Conservation (phyloP, 2,113 vertebrate species). For the Eptatretus burgeri region DNA sequence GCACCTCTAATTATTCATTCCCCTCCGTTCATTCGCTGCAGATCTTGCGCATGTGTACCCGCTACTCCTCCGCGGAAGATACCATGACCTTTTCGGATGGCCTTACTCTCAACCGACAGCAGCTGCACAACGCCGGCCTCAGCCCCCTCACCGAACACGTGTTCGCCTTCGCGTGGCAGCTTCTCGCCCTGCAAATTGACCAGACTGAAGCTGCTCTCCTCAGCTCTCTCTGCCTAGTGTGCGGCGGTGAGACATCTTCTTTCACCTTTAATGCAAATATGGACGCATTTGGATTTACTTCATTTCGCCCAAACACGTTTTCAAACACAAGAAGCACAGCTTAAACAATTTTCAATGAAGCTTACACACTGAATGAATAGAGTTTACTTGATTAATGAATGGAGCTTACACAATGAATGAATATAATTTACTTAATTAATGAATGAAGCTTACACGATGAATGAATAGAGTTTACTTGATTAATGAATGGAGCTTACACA, state of each 20-base stretch:
- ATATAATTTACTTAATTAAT: too few relatives aligned
- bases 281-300: too few relatives aligned
- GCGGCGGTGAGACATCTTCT: not conserved
- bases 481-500: too few relatives aligned
- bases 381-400: too few relatives aligned
- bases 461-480: too few relatives aligned
- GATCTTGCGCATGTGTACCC: conserved; percentile 1
- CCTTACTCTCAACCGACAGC: not conserved
- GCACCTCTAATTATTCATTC: not conserved
- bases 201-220: not conserved
- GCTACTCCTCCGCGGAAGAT: not conserved
- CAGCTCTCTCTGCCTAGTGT: conserved; percentile 2
- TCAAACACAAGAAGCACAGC: too few relatives aligned
- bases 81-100: not conserved
- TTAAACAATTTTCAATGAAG: too few relatives aligned
- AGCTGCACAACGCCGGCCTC: not conserved
- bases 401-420: too few relatives aligned
- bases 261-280: too few relatives aligned
- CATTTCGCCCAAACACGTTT: too few relatives aligned
- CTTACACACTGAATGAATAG: too few relatives aligned
- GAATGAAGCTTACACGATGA: too few relatives aligned
- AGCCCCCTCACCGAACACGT: not conserved
- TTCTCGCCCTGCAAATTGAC: not conserved
- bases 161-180: not conserved
- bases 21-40: not conserved